Percentiles rank a stretch among this genome's conserved stretches.
Evolutionary conservation across 1,140 invertebrate genomes (phyloP).

Genomic region (Sitophilus oryzae): DNA sequence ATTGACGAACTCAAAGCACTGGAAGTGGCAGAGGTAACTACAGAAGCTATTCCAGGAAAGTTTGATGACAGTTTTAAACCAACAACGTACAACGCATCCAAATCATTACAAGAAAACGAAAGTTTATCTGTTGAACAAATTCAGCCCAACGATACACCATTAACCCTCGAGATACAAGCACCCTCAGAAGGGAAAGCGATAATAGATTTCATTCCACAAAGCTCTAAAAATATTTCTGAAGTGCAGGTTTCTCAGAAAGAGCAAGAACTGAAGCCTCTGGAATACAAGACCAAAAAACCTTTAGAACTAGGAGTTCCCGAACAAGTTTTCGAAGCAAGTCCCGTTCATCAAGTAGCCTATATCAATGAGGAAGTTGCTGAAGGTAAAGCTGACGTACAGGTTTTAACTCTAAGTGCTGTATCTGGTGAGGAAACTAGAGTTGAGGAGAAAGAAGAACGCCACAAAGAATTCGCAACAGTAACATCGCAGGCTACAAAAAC

Average conservation of each 20-base stretch:
- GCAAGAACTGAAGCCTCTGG: conserved; percentile 45
- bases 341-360: conserved; percentile 39
- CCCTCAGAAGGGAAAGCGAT: conserved; percentile 45
- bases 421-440: conserved; percentile 11
- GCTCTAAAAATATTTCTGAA: conserved; percentile 58
- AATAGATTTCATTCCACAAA: conserved; percentile 52
- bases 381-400: conserved; percentile 10
- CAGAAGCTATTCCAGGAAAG: conserved; percentile 48
- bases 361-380: conserved; percentile 8
- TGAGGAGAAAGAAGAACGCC: conserved; percentile 20
- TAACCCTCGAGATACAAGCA: conserved; percentile 32
- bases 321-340: conserved; percentile 49
- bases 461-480: not conserved
- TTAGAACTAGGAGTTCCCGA: conserved; percentile 41
- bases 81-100: conserved; percentile 47
- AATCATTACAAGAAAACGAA: conserved; percentile 52
- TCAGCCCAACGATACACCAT: conserved; percentile 38
- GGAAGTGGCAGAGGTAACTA: conserved; percentile 53
- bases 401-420: conserved; percentile 13
- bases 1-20: conserved; percentile 53
- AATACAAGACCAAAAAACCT: conserved; percentile 34
- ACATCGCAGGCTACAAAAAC: conserved; percentile 45
- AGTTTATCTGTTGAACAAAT: conserved; percentile 54
- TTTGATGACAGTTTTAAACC: conserved; percentile 50
- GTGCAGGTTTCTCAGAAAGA: conserved; percentile 55